Base-by-base conservation (phyloP, 2,113 vertebrate genomes). In the Gulo gulo region DNA sequence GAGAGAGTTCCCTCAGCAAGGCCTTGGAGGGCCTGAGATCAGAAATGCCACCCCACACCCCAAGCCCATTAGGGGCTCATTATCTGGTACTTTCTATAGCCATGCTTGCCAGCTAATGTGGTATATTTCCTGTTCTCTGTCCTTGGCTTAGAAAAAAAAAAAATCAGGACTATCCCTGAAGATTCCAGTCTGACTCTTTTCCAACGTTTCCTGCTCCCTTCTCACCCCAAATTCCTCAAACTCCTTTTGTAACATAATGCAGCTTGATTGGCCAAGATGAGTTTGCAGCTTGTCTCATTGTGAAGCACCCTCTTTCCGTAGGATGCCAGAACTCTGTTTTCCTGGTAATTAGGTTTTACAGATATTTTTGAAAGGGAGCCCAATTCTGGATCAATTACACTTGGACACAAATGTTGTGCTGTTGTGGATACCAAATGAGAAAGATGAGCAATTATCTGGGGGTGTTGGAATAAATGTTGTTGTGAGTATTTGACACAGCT, bases 311-410 rank as follows among this genome's bases (percentile, higher is more conserved):
- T 92, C 94, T 97, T 96, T 96, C 96, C 4, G n/a, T 57, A 95
- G 94, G 78, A 91, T 94, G 97, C 97, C 96, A 97, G 93, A 82
- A 85, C 94, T 96, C 96, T 97, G 93, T 98, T 98, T 98, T 97
- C 78, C 96, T 94, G 95, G 97, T 97, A 98, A 98, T 98, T 98
- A 97, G 94, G 96, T 97, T 98, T 98, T 97, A 97, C 97, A 97
- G 98, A 97, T 97, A 97, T 91, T 98, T 97, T 98, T 98, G 97
- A 97, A 98, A 98, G 88, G 71, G 59, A 98, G 97, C 97, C 98
- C 97, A 98, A 98, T 98, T 98, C 97, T 96, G 92, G 96, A 98
- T 98, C 95, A 98, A 94, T 98, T 97, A 97, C 92, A 95, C 96
- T 97, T 97, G 98, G 95, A 93, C 94, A 97, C 95, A 96, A 97